A percentile compares a stretch with the other conserved stretches of the same genome.
Conservation (phyloP, 2,797 vertebrate species). For the Tapera naevia region DNA sequence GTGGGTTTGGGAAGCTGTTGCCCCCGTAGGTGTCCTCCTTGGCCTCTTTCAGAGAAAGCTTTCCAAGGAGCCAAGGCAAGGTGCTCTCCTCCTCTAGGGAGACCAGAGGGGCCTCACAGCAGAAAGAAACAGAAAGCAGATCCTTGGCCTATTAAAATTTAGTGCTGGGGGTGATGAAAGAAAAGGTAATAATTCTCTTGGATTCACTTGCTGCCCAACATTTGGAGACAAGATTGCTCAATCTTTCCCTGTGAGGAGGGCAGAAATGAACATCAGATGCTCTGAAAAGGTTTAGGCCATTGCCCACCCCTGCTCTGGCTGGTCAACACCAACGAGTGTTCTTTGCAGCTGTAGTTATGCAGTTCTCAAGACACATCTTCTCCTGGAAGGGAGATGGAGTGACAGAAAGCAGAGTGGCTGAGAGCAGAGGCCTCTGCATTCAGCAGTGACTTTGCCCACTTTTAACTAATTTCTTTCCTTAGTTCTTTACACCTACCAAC, state of each 20-base stretch:
- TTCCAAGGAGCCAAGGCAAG: background rate
- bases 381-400: background rate
- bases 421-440: accelerated
- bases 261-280: background rate
- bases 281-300: background rate
- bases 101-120: background rate
- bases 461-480: background rate
- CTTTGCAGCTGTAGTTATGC: background rate
- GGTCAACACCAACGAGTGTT: background rate
- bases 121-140: background rate
- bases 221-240: background rate
- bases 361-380: background rate
- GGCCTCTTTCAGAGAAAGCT: background rate
- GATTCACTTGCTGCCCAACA: background rate
- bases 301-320: background rate
- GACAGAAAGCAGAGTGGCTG: background rate
- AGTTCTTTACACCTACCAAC: background rate
- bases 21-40: background rate
- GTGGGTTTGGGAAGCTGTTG: background rate
- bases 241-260: background rate
- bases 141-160: background rate
- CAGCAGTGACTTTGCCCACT: background rate
- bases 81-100: background rate
- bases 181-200: background rate
- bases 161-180: background rate